Evolutionary conservation across 2,888 invertebrate species (phyloP), one percentile per base, ranked within the genome.

Genomic region (Danaus chrysippus): DNA sequence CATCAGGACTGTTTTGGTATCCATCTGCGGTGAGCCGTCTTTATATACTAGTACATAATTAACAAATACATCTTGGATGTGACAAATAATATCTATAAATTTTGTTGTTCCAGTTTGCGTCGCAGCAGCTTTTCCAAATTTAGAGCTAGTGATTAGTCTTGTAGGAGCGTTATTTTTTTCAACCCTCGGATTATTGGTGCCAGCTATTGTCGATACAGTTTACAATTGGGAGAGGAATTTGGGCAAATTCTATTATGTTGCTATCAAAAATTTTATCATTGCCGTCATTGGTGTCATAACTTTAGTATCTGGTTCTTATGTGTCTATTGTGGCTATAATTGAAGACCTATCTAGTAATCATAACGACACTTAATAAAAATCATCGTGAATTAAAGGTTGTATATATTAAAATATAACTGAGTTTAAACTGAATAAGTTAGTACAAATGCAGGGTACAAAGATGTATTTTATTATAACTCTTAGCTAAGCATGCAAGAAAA

Each of bases 121-220:
- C 54, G 96, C 96, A 0, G 94, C 94, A 3, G 92, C 94, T 1
- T 96, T 98, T 58, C 97, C 97, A 0, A 93, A 96, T 75, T 86
- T 98, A 67, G 97, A 96, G 64, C 92, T 97, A 1, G 95, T 98
- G 69, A 98, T 98, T 74, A 95, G 97, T 55, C 90, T 98, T 60
- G 96, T 97, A 0, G 98, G 98, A 13, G 95, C 98, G 1, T 92
- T 94, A 12, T 94, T 94, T 76, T 93, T 94, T 75, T 94, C 95
- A 0, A 92, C 93, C 5, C 91, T 94, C 57, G 97, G 98, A 0
- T 92, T 96, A 17, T 86, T 94, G 56, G 92, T 95, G 41, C 96
- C 96, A 12, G 94, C 95, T 0, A 81, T 94, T 0, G 92, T 96
- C 0, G 95, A 96, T 71, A 94, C 93, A 0, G 92, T 96, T 0